These are phyloP conservation scores for Heteromyza rotundicornis DNA, from an alignment of 2,888 invertebrate genomes.

Conservation along the genomic window DNA sequence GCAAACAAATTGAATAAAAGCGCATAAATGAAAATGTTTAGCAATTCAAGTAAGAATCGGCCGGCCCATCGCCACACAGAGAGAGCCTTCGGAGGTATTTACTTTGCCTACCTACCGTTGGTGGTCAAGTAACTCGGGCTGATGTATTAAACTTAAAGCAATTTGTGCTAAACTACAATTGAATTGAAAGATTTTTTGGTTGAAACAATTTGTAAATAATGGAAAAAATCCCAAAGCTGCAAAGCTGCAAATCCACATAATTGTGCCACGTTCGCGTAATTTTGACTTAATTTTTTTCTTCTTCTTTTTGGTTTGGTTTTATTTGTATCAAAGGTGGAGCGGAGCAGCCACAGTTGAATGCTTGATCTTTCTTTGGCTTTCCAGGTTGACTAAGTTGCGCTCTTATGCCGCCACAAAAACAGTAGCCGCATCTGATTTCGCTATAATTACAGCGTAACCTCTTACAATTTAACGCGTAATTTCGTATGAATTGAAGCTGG, in stretches of 20 bases:
- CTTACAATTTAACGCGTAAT: too few species aligned
- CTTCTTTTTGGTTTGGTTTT: too few species aligned
- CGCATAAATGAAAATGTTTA: slow-evolving; percentile 41
- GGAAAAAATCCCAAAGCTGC: neutral
- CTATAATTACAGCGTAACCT: too few species aligned
- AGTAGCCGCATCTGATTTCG: too few species aligned
- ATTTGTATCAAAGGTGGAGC: too few species aligned
- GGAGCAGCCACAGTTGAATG: too few species aligned
- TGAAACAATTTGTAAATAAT: neutral
- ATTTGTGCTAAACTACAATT: neutral
- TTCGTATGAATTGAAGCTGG: too few species aligned
- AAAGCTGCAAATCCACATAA: neutral
- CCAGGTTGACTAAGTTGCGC: too few species aligned
- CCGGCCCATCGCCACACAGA: neutral
- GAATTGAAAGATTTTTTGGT: neutral
- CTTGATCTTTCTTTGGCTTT: too few species aligned
- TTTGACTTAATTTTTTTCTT: neutral
- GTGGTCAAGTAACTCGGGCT: neutral
- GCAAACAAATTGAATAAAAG: slow-evolving; percentile 51
- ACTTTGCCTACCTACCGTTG: too few species aligned
- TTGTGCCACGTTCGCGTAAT: neutral
- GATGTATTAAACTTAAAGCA: neutral
- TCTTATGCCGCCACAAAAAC: too few species aligned
- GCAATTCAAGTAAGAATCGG: slow-evolving; percentile 16
- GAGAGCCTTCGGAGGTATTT: neutral